Evolutionary conservation across 2,888 invertebrate species (phyloP), one percentile per base, ranked within the genome.

Genomic region (Spilosoma lubricipeda): DNA sequence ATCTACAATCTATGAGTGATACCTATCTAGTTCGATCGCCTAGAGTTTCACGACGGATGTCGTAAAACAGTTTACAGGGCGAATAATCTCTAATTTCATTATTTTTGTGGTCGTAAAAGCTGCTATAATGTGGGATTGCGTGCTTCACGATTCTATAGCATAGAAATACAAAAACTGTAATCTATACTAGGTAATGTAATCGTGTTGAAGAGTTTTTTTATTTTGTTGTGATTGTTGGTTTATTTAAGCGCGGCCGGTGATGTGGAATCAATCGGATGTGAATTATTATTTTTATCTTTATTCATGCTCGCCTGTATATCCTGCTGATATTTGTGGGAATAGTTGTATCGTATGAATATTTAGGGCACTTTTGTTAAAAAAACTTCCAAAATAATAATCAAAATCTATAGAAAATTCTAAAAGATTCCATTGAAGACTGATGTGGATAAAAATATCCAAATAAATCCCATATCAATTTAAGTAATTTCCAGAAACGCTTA

Each of bases 51-150:
- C 74, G 78, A 75, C 81, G 82, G 83, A 86, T 82, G 82, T 80
- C 84, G 83, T 87, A 82, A 85, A 86, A 82, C 85, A 77, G 79
- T 80, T 87, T 89, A 87, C 83, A 82, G 80, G 80, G 82, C 80
- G 87, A 88, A 89, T 88, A 90, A 88, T 88, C 87, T 82, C 88
- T 93, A 92, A 94, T 93, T 93, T 93, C 90, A 94, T 94, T 92
- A 93, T 90, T 90, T 91, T 91, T 90, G 91, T 88, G 88, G 87
- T 87, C 88, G 87, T 90, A 89, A 87, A 76, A 92, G 84, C 89
- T 85, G 85, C 87, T 88, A 88, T 85, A 90, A 87, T 81, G 87
- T 84, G 79, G 81, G 80, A 79, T 93, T 85, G 93, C 93, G 93
- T 93, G 94, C 81, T 85, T 80, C 84, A 81, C 82, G 80, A 77